These are phyloP conservation scores for Prochilodus magdalenae DNA, from an alignment of 2,113 vertebrate species.

Conservation along the genomic window DNA sequence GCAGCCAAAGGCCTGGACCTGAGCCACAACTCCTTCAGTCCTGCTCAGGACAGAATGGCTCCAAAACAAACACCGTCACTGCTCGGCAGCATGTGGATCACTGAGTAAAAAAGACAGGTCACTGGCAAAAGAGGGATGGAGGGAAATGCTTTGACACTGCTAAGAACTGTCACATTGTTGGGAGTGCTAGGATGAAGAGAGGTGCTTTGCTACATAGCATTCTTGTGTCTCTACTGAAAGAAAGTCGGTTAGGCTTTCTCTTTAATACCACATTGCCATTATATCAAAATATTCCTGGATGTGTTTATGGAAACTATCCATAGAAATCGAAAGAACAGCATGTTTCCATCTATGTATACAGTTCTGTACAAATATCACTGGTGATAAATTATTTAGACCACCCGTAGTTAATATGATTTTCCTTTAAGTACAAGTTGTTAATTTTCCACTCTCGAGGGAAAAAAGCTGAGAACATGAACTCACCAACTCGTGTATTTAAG, in stretches of 20 bases:
- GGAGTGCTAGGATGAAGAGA: not conserved
- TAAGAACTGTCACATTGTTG: not conserved
- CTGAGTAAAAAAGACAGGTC: not conserved
- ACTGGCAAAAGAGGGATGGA: not conserved
- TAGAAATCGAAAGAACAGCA: too few relatives aligned
- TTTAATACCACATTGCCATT: not conserved
- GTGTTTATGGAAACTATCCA: too few relatives aligned
- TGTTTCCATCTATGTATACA: too few relatives aligned
- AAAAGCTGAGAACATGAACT: too few relatives aligned
- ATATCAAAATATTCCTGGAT: too few relatives aligned
- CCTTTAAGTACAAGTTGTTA: too few relatives aligned
- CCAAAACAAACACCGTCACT: constrained; percentile 58
- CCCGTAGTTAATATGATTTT: too few relatives aligned
- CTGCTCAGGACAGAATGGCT: constrained; percentile 14
- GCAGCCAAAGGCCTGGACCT: constrained; percentile 76
- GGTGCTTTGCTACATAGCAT: not conserved
- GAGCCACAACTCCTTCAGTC: constrained; percentile 57
- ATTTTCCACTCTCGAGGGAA: too few relatives aligned
- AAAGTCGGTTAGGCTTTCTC: too few relatives aligned
- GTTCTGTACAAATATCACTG: too few relatives aligned
- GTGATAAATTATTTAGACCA: too few relatives aligned
- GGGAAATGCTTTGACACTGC: not conserved
- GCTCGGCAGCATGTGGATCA: not conserved
- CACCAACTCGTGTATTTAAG: too few relatives aligned
- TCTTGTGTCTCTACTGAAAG: not conserved